Evolutionary conservation across 1,140 invertebrate genomes (phyloP).

Genomic region (Monomorium pharaonis): DNA sequence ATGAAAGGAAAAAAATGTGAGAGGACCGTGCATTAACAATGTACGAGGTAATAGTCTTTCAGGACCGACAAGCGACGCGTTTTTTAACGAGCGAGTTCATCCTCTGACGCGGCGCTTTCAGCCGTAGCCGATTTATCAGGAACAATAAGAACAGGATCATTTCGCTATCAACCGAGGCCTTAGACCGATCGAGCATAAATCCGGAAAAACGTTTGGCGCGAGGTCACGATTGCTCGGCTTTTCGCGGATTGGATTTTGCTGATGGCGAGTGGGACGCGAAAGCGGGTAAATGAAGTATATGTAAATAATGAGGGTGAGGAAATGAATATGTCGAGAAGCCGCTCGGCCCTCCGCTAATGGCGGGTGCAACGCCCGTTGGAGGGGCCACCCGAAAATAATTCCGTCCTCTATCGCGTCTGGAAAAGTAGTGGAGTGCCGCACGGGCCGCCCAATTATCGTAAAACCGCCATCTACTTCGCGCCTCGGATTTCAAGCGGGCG

Average conservation of each 20-base stretch:
- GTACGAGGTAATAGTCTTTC: constrained; percentile 1
- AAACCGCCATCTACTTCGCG: constrained; percentile 77
- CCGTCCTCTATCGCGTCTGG: constrained; percentile 69
- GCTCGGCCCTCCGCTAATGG: constrained; percentile 77
- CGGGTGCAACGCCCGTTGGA: constrained; percentile 81
- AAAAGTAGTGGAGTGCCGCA: constrained; percentile 63
- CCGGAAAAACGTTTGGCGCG: constrained; percentile 46
- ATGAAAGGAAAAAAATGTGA: neutral
- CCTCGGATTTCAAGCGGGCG: constrained; percentile 75
- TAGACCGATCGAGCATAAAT: constrained; percentile 62
- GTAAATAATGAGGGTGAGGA: constrained; percentile 82
- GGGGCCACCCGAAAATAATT: constrained; percentile 82
- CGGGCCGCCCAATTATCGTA: constrained; percentile 80
- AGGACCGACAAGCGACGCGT: neutral
- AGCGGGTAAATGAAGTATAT: constrained; percentile 80
- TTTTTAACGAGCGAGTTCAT: constrained; percentile 43
- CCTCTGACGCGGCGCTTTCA: neutral
- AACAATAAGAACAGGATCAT: constrained; percentile 57
- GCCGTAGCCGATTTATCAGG: neutral
- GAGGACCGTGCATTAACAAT: neutral
- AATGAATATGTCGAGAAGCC: constrained; percentile 77
- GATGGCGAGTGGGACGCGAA: constrained; percentile 44
- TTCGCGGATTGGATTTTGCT: constrained; percentile 68
- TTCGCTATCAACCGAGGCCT: constrained; percentile 21
- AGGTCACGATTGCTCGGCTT: constrained; percentile 61